Evolutionary conservation across 2,888 invertebrate genomes (phyloP), one percentile per base, ranked within the genome.

Genomic region (Mesochorus sp.): DNA sequence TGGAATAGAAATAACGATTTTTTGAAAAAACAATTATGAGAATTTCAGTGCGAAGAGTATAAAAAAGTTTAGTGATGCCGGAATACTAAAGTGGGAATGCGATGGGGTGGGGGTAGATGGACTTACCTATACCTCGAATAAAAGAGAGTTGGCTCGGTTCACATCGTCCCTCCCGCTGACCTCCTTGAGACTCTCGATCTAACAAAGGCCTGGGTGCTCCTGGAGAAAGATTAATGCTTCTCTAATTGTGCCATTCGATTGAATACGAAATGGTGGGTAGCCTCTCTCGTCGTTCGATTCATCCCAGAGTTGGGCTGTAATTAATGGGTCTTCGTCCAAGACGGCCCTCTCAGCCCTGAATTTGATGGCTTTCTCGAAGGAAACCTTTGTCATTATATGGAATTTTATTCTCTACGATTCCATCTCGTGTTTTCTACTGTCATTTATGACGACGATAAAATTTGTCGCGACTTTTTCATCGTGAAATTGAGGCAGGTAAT

Each of bases 241-340:
- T 68, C 62, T 79, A 79, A 79, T 79, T 79, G 79, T 79, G 79
- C 79, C 76, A 44, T 79, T 76, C 76, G 76, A 79, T 76, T 72
- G 68, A 80, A 73, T 76, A 62, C 76, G 67, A 79, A 76, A 47
- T 67, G 64, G 61, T 57, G n/a, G n/a, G n/a, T n/a, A 49, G 49
- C 34, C 74, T 67, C 37, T n/a, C 66, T 31, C 26, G 37, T 47
- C 66, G 67, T 67, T 51, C 67, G 78, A 78, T 78, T 78, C 47
- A 47, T 68, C 62, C 73, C 39, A 51, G 57, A 37, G 28, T 24
- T 37, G 42, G 31, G 57, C 55, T n/a, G 68, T 74, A 74, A 78
- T 49, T 78, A 78, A 78, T 78, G 78, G 74, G 57, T 57, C 31
- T 78, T 68, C 51, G 67, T 19, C 14, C 67, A 42, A 55, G 59